phyloP scores from a whole-genome alignment of 2,797 vertebrate species.

The Acropternis orthonyx region DNA sequence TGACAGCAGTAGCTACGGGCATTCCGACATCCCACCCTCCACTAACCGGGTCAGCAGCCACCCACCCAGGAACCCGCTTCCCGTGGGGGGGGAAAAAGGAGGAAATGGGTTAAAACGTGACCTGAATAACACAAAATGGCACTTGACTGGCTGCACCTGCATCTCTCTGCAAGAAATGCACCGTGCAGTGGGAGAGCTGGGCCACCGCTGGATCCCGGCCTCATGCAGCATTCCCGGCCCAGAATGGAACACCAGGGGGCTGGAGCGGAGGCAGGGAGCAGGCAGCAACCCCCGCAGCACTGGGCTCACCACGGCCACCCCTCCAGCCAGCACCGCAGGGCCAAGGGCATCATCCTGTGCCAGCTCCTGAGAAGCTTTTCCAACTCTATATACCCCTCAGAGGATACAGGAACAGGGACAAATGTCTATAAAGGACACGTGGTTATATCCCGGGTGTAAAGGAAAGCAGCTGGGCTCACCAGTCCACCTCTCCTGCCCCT shows the following conservation, averaged over 20 bases:
- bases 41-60: slow-evolving; percentile 5
- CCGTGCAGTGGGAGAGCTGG: background rate
- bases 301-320: background rate
- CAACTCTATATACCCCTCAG: background rate
- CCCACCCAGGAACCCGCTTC: background rate
- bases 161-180: background rate
- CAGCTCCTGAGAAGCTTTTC: background rate
- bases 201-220: background rate
- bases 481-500: background rate
- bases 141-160: background rate
- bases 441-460: background rate
- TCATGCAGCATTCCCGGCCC: background rate
- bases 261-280: background rate
- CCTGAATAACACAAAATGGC: background rate
- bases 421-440: background rate
- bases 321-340: background rate
- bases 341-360: background rate
- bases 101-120: slow-evolving; percentile 30
- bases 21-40: background rate
- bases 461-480: background rate
- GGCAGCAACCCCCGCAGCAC: background rate
- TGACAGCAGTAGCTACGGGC: background rate
- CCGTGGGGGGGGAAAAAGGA: fast-evolving
- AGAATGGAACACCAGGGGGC: fast-evolving
- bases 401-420: background rate